Evolutionary conservation across 2,113 vertebrate genomes (phyloP).

Genomic region (Petroica traversi): DNA sequence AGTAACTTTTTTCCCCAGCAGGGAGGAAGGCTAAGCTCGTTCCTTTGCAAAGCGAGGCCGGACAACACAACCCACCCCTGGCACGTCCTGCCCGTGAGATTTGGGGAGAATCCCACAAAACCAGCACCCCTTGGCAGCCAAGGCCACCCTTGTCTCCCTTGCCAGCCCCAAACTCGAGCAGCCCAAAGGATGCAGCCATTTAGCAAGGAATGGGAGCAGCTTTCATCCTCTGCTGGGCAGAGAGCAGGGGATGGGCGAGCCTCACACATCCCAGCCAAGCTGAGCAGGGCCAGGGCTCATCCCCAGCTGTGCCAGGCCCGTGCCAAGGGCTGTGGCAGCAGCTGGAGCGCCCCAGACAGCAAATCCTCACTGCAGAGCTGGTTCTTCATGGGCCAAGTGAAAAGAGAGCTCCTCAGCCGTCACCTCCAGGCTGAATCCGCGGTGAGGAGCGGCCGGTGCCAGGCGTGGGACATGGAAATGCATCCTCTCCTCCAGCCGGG

Average conservation of each 20-base stretch:
- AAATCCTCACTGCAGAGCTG: not conserved
- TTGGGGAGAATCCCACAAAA: not conserved
- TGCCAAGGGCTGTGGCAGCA: not conserved
- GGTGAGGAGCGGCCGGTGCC: not conserved
- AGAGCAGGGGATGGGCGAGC: not conserved
- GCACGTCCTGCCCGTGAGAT: not conserved
- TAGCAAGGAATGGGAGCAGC: not conserved
- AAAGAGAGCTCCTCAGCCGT: not conserved
- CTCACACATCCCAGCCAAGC: accelerated
- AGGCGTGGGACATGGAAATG: not conserved
- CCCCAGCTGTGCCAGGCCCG: not conserved
- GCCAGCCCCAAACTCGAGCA: not conserved
- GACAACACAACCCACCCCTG: not conserved
- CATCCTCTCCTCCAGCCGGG: conserved; percentile 31
- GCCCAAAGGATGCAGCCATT: not conserved
- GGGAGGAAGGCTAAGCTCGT: not conserved
- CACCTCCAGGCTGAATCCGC: not conserved
- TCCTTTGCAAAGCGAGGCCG: not conserved
- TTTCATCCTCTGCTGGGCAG: not conserved
- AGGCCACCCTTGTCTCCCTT: not conserved
- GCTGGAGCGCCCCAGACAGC: not conserved
- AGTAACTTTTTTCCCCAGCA: not conserved
- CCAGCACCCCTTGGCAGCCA: not conserved
- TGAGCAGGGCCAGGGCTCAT: not conserved
- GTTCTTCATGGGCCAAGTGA: not conserved